A percentile compares a stretch with the other conserved stretches of the same genome.
These are phyloP conservation scores for Merodon equestris DNA, from an alignment of 2,888 invertebrate genomes.

Conservation along the genomic window DNA sequence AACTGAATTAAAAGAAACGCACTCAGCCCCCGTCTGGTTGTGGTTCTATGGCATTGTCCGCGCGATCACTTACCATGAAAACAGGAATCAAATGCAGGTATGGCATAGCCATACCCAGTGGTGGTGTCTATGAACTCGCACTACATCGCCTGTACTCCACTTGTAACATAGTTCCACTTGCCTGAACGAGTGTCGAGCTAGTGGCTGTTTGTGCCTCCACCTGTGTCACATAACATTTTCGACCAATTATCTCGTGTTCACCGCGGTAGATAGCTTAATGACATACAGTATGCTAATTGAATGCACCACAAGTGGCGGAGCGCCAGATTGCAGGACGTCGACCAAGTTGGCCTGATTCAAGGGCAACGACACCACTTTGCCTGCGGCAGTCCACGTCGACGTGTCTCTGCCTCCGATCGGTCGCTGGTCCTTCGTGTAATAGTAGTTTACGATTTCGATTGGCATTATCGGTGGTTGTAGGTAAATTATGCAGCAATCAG, in stretches of 20 bases:
- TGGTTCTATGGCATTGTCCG: slow-evolving; percentile 56
- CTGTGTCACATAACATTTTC: slow-evolving; percentile 37
- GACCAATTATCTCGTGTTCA: slow-evolving; percentile 34
- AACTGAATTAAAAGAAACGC: slow-evolving; percentile 55
- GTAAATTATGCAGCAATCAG: slow-evolving; percentile 67
- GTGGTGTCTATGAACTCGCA: slow-evolving; percentile 62
- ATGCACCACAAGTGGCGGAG: slow-evolving; percentile 44
- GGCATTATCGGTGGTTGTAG: slow-evolving; percentile 44
- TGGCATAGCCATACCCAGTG: slow-evolving; percentile 40
- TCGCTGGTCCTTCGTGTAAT: slow-evolving; percentile 34
- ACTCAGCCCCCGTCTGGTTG: slow-evolving; percentile 52
- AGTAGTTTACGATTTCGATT: slow-evolving; percentile 64
- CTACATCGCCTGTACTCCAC: slow-evolving; percentile 45
- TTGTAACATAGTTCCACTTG: slow-evolving; percentile 18
- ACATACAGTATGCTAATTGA: slow-evolving; percentile 51
- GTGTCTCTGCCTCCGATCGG: slow-evolving; percentile 13
- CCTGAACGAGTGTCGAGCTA: too few relatives aligned
- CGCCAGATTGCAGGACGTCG: too few relatives aligned
- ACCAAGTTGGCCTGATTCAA: slow-evolving; percentile 43
- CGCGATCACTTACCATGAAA: slow-evolving; percentile 47
- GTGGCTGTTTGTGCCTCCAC: too few relatives aligned
- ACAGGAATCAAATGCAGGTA: slow-evolving; percentile 27
- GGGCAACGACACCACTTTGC: slow-evolving; percentile 40
- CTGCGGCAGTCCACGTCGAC: neutral
- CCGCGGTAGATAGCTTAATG: slow-evolving; percentile 19